Evolutionary conservation across 2,797 vertebrate genomes (phyloP).

Genomic region (Urophycis tenuis): DNA sequence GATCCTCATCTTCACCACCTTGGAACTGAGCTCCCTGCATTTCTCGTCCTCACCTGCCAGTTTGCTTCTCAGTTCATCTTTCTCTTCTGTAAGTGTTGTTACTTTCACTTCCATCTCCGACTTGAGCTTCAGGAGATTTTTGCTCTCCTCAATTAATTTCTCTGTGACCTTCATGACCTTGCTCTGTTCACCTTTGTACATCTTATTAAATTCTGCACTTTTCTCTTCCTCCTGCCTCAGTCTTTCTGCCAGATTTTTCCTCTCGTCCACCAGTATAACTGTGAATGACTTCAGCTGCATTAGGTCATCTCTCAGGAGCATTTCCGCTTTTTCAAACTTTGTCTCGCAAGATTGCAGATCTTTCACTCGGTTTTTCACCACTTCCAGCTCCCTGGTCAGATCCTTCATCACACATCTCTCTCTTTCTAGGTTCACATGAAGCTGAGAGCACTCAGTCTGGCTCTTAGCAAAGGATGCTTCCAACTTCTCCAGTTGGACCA

Average conservation of each 20-base stretch:
- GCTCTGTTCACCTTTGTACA: conserved; percentile 84
- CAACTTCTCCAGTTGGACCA: conserved; percentile 86
- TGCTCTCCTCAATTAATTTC: conserved; percentile 96
- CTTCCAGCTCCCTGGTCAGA: conserved; percentile 79
- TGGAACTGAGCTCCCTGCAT: conserved; percentile 72
- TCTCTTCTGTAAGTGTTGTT: conserved; percentile 75
- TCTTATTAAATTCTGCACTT: conserved; percentile 76
- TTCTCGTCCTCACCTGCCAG: conserved; percentile 80
- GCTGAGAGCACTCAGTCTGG: conserved; percentile 79
- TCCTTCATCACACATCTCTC: conserved; percentile 83
- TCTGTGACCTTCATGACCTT: conserved; percentile 94
- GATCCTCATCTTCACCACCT: conserved; percentile 74
- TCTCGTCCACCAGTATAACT: conserved; percentile 87
- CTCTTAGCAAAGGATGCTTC: conserved; percentile 82
- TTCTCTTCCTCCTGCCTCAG: conserved; percentile 88
- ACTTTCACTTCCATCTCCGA: conserved; percentile 89
- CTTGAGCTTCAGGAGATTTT: conserved; percentile 88
- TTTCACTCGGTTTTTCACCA: conserved; percentile 77
- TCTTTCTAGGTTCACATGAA: conserved; percentile 80
- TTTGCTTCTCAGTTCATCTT: conserved; percentile 75
- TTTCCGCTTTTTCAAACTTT: conserved; percentile 80
- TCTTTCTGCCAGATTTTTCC: conserved; percentile 86
- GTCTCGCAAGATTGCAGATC: conserved; percentile 83
- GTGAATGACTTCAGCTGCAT: conserved; percentile 90
- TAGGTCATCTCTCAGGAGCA: conserved; percentile 85